phyloP scores from a whole-genome alignment of 2,797 vertebrate species.

The Microtus californicus region DNA sequence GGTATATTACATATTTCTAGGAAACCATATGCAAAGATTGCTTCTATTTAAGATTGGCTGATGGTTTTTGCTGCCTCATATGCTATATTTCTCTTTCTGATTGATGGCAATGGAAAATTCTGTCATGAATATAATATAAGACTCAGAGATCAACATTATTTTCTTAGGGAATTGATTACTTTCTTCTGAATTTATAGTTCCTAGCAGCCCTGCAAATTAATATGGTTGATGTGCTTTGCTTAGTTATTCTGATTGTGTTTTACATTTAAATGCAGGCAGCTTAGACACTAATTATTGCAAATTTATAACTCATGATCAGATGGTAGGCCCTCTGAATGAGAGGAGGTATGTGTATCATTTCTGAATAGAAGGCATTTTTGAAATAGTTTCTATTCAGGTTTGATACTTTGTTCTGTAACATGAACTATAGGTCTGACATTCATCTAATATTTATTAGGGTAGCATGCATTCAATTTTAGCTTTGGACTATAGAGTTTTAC shows the following conservation, averaged over 20 bases:
- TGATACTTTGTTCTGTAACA: background rate
- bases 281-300: constrained; percentile 48
- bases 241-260: constrained; percentile 67
- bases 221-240: constrained; percentile 2
- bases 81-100: constrained; percentile 69
- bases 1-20: constrained; percentile 58
- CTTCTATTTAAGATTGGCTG: constrained; percentile 59
- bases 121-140: constrained; percentile 65
- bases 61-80: constrained; percentile 53
- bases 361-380: constrained; percentile 62
- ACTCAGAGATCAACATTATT: constrained; percentile 70
- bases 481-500: background rate
- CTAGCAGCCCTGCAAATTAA: constrained; percentile 71
- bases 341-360: background rate
- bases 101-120: constrained; percentile 59
- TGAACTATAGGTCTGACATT: background rate
- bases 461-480: background rate
- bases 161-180: constrained; percentile 74
- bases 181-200: constrained; percentile 71
- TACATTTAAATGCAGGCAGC: constrained; percentile 44
- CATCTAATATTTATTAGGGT: constrained; percentile 57
- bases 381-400: background rate
- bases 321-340: constrained; percentile 55
- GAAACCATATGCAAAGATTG: constrained; percentile 65
- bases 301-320: constrained; percentile 70